These are phyloP conservation scores for Ctenomys sociabilis DNA, from an alignment of 2,113 vertebrate genomes.

Conservation along the genomic window DNA sequence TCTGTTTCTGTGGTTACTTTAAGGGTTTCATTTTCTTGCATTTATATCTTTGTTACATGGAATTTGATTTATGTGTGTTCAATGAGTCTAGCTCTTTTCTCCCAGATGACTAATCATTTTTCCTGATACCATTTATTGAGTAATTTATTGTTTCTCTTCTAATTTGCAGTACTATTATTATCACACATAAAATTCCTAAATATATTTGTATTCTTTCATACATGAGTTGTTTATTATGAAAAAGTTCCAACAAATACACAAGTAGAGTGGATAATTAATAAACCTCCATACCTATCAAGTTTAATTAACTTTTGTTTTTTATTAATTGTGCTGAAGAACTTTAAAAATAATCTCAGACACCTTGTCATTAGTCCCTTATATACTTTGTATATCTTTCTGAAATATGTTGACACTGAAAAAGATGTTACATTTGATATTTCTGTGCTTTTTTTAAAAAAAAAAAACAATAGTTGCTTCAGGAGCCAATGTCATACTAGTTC, in stretches of 20 bases:
- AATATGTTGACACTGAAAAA: neutral
- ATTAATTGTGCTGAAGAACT: slow-evolving; percentile 45
- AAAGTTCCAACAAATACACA: neutral
- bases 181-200: neutral
- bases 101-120: slow-evolving; percentile 24
- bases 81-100: neutral
- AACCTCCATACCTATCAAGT: neutral
- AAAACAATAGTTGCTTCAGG: neutral
- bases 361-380: neutral
- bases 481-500: neutral
- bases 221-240: slow-evolving; percentile 16
- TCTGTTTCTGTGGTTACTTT: neutral
- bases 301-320: neutral
- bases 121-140: slow-evolving; percentile 54
- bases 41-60: neutral
- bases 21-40: slow-evolving; percentile 54
- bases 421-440: neutral
- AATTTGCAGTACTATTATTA: slow-evolving; percentile 7
- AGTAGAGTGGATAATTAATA: neutral
- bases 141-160: slow-evolving; percentile 54
- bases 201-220: slow-evolving; percentile 30
- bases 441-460: neutral
- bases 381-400: neutral
- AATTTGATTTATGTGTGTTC: slow-evolving; percentile 24
- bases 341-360: slow-evolving; percentile 26